Base-by-base conservation (phyloP, 2,113 vertebrate species). In the Hippocampus barbouri region DNA sequence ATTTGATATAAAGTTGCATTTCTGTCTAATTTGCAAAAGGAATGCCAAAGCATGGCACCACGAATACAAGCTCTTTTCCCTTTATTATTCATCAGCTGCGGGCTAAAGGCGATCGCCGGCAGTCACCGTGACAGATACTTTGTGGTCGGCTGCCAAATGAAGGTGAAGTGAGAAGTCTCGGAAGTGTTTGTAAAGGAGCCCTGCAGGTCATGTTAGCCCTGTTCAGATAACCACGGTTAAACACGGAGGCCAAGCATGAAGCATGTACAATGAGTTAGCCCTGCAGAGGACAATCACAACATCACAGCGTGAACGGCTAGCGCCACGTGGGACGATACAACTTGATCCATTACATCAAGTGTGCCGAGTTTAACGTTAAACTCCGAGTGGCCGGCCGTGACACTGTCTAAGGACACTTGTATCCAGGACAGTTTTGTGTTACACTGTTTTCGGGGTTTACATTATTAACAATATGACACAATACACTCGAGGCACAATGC, bases 1-100 rank as follows among this genome's bases (percentile, higher is more conserved):
- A 7, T 20, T 34, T 47, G 16, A 7, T 38, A 40, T 21, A 20
- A 41, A 40, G 8, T n/a, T 40, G 34, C 9, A 63, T 66, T 27
- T 45, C 0, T 15, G n/a, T 66, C 64, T 47, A 2, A 38, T 38
- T 70, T 70, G 81, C 56, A 23, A 25, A 51, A 69, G 73, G 69
- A 85, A 83, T 80, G 71, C 70, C 47, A 34, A 72, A 71, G 79
- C 84, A 83, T 80, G 82, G 83, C 79, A 54, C 69, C 81, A 89
- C 88, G 84, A 89, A 90, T 88, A 89, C 89, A 83, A 84, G 82
- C 82, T 75, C 74, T 79, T 67, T 78, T 81, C 78, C 83, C 71
- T 91, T 62, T 85, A 90, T 91, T 90, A 90, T 91, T 90, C 70
- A 91, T 90, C 81, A 90, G 86, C 82, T 90, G 66, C 5, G 86